Percentiles rank a stretch among this genome's conserved stretches.
phyloP scores from a whole-genome alignment of 2,888 invertebrate genomes.

The Rotaria macrura region DNA sequence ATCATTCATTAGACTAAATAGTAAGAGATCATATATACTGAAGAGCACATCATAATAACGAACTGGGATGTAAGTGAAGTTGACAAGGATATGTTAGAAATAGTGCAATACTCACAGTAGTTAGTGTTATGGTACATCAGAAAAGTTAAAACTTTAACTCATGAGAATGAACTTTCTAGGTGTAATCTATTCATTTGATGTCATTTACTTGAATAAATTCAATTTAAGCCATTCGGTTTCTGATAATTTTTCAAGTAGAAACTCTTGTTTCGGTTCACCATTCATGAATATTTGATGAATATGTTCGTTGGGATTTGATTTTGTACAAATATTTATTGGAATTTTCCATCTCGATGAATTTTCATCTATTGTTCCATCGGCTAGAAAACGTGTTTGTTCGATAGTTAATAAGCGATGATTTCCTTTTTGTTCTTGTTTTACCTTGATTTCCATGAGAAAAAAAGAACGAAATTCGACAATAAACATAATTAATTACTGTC shows the following conservation, averaged over 20 bases:
- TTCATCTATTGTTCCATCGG: background rate
- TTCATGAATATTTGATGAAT: background rate
- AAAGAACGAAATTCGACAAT: background rate
- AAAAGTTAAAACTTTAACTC: no score
- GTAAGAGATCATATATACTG: no score
- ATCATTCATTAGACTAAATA: no score
- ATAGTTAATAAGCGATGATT: background rate
- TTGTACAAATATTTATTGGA: constrained; percentile 17
- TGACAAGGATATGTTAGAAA: no score
- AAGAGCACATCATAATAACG: no score
- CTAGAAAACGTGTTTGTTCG: constrained; percentile 17
- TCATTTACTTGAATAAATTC: background rate
- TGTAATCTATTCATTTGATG: background rate
- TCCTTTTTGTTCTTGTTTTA: constrained; percentile 5
- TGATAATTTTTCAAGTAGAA: background rate
- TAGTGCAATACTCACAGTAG: no score
- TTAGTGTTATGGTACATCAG: no score
- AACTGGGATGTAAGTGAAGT: no score
- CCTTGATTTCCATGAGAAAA: background rate
- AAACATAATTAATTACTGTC: background rate
- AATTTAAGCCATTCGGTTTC: background rate
- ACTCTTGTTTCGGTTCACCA: background rate
- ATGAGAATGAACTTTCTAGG: no score
- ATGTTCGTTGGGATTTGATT: constrained; percentile 9
- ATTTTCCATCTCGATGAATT: background rate